Evolutionary conservation across 2,113 vertebrate species (phyloP).

Genomic region (Camelus bactrianus): DNA sequence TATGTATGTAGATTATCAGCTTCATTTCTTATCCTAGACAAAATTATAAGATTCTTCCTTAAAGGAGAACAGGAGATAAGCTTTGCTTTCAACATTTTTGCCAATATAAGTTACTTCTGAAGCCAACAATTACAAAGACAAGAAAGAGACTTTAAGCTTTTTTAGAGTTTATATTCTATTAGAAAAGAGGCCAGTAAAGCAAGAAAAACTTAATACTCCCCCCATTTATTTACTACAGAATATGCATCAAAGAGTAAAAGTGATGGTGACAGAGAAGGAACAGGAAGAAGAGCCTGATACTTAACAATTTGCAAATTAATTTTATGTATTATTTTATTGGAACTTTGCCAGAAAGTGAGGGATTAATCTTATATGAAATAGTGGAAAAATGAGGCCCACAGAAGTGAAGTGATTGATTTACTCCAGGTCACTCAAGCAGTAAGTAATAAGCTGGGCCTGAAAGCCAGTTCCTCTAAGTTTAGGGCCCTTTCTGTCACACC

Average conservation of each 20-base stretch:
- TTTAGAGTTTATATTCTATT: neutral
- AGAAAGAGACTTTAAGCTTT: neutral
- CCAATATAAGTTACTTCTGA: neutral
- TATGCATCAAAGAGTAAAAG: neutral
- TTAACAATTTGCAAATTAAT: neutral
- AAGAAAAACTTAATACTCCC: neutral
- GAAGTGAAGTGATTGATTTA: neutral
- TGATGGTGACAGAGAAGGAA: neutral
- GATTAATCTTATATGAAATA: neutral
- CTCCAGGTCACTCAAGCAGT: neutral
- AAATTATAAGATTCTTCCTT: constrained; percentile 5
- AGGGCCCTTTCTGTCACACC: neutral
- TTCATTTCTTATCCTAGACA: neutral
- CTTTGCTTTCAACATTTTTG: constrained; percentile 48
- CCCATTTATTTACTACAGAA: neutral
- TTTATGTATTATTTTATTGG: neutral
- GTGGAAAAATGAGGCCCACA: neutral
- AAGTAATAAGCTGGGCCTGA: neutral
- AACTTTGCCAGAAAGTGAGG: neutral
- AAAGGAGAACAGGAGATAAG: neutral
- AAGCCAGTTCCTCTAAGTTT: neutral
- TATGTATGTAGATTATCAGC: neutral
- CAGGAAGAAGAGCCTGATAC: neutral
- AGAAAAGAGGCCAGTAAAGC: neutral
- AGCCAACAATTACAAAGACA: neutral